Conservation (phyloP, 2,113 vertebrate genomes). For the Blennius ocellaris region DNA sequence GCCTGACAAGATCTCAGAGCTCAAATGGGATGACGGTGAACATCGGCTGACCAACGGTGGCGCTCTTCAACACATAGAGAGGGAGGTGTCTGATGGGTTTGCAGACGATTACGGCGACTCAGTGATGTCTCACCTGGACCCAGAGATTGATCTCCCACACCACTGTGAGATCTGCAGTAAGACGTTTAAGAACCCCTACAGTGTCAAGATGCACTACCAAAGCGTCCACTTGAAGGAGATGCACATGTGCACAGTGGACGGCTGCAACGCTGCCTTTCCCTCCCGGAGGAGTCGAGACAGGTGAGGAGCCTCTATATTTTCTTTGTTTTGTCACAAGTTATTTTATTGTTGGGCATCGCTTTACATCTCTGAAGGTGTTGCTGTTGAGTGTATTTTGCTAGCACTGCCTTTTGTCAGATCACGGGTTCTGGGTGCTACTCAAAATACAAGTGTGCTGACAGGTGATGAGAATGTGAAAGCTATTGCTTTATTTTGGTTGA, state of each 20-base stretch:
- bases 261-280: conserved; percentile 98
- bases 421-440: neutral
- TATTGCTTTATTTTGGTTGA: neutral
- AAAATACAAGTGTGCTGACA: no score
- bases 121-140: conserved; percentile 79
- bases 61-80: conserved; percentile 82
- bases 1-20: conserved; percentile 73
- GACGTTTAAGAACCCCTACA: conserved; percentile 99
- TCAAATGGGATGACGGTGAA: conserved; percentile 81
- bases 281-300: conserved; percentile 99
- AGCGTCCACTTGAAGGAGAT: conserved; percentile 99
- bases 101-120: conserved; percentile 78
- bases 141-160: conserved; percentile 96
- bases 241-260: conserved; percentile 98
- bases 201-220: conserved; percentile 99
- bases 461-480: no score
- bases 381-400: neutral
- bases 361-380: neutral
- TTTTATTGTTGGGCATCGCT: conserved; percentile 53
- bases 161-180: conserved; percentile 99
- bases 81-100: conserved; percentile 83
- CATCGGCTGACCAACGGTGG: conserved; percentile 82
- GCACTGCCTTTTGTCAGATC: neutral
- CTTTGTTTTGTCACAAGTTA: conserved; percentile 42
- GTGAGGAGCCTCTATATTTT: conserved; percentile 81